Evolutionary conservation across 2,797 vertebrate genomes (phyloP).

Genomic region (Danio aesculapii): DNA sequence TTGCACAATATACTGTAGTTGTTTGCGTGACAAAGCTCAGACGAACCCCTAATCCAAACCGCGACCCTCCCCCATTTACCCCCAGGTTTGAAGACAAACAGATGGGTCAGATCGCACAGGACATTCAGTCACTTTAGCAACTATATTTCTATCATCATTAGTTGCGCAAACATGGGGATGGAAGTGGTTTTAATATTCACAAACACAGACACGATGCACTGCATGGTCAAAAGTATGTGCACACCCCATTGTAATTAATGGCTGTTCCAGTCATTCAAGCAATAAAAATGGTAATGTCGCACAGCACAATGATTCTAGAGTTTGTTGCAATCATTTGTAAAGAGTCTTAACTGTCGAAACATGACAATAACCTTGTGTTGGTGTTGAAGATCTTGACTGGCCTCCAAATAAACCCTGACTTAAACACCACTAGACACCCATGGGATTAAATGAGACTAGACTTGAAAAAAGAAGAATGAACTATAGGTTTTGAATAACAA

Average conservation of each 20-base stretch:
- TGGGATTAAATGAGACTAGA: constrained; percentile 11
- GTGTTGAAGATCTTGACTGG: not conserved
- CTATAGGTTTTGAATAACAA: not conserved
- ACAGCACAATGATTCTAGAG: not conserved
- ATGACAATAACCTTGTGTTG: not conserved
- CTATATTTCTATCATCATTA: constrained; percentile 48
- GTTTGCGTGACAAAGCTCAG: constrained; percentile 12
- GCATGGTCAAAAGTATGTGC: not conserved
- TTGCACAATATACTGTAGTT: not conserved
- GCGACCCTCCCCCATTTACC: not conserved
- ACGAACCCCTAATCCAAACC: not conserved
- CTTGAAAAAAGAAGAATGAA: not conserved
- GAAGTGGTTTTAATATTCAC: constrained; percentile 9
- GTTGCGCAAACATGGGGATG: constrained; percentile 28
- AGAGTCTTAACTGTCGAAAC: not conserved
- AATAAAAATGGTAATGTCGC: not conserved
- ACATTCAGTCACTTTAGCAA: constrained; percentile 43
- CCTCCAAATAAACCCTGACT: not conserved
- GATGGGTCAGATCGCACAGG: constrained; percentile 46
- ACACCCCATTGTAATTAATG: not conserved
- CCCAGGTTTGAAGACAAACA: constrained; percentile 36
- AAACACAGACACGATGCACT: constrained; percentile 12
- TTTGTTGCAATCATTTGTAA: not conserved
- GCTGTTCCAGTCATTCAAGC: not conserved
- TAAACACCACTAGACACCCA: constrained; percentile 1